Conservation (phyloP, 2,797 vertebrate species). For the Argya squamiceps region DNA sequence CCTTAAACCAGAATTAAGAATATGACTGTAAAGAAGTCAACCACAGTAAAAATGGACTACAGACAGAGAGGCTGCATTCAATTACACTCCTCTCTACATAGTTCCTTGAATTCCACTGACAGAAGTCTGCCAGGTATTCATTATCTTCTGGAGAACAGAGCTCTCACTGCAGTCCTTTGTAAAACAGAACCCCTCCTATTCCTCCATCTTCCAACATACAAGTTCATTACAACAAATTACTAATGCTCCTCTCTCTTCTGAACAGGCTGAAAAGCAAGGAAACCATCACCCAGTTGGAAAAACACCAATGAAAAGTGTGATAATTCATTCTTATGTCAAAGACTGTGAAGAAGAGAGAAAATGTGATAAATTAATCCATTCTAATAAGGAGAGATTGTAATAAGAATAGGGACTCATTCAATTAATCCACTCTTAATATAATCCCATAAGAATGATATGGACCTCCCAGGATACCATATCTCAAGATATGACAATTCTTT, state of each 20-base stretch:
- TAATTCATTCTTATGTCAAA: slow-evolving; percentile 66
- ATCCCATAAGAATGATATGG: slow-evolving; percentile 63
- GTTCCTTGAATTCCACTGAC: background rate
- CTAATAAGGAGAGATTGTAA: slow-evolving; percentile 68
- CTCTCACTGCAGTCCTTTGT: background rate
- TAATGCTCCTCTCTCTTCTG: background rate
- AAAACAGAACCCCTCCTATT: background rate
- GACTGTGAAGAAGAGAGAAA: slow-evolving; percentile 35
- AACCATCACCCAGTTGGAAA: background rate
- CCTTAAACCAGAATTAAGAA: background rate
- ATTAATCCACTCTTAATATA: slow-evolving; percentile 70
- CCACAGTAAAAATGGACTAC: background rate
- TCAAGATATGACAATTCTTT: slow-evolving; percentile 50
- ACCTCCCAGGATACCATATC: slow-evolving; percentile 40
- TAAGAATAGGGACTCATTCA: slow-evolving; percentile 50
- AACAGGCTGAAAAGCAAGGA: slow-evolving; percentile 3
- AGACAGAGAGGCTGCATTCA: background rate
- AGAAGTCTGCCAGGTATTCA: background rate
- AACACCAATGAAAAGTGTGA: background rate
- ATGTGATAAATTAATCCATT: slow-evolving; percentile 68
- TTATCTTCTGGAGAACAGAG: background rate
- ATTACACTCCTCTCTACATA: background rate
- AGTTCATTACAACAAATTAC: background rate
- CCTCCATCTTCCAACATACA: background rate
- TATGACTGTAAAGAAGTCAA: background rate